Percentiles rank a stretch among this genome's conserved stretches.
Conservation (phyloP, 2,113 vertebrate genomes). For the Elephas maximus region DNA sequence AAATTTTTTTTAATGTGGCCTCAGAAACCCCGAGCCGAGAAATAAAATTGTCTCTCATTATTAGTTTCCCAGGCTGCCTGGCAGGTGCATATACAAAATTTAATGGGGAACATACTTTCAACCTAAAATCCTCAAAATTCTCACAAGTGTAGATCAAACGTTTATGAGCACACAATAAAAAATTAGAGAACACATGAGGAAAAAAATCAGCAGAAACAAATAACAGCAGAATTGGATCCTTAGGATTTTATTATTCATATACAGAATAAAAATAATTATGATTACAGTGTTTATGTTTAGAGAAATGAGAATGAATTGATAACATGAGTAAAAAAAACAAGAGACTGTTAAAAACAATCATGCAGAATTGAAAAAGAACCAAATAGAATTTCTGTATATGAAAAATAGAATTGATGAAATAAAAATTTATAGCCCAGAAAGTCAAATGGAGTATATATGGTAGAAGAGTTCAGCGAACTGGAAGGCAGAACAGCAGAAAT, state of each 20-base stretch:
- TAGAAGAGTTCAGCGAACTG: neutral
- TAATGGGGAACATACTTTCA: neutral
- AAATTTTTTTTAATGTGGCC: neutral
- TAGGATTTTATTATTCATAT: neutral
- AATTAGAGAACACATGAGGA: neutral
- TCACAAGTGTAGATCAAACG: neutral
- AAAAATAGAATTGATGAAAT: neutral
- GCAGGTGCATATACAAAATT: neutral
- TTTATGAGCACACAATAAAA: neutral
- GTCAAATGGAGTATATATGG: neutral
- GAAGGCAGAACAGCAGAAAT: neutral
- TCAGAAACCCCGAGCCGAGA: slow-evolving; percentile 35
- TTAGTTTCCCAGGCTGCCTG: slow-evolving; percentile 5
- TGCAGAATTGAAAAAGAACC: neutral
- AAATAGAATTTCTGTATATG: neutral
- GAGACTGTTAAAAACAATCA: neutral
- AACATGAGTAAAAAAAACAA: neutral
- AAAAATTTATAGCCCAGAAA: neutral
- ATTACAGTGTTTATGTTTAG: neutral
- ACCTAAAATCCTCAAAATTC: neutral
- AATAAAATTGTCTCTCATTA: neutral
- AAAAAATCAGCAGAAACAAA: slow-evolving; percentile 5
- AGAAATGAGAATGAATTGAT: slow-evolving; percentile 1
- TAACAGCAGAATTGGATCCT: neutral
- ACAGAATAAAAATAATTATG: neutral